Evolutionary conservation across 2,888 invertebrate species (phyloP), one percentile per base, ranked within the genome.

Genomic region (Scrobipalpa atriplicella): DNA sequence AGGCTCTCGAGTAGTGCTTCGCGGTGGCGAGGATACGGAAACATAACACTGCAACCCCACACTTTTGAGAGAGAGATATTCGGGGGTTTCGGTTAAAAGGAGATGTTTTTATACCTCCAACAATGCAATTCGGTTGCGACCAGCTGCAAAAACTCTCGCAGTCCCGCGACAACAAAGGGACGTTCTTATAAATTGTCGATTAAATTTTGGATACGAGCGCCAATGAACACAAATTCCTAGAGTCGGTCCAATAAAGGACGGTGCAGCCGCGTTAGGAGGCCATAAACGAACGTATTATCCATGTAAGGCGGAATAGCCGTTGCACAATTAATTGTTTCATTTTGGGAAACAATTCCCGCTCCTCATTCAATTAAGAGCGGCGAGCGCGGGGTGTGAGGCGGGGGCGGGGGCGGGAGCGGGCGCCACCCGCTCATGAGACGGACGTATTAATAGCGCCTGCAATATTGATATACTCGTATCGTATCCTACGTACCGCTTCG

Each of bases 241-340:
- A 90, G 89, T 86, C 85, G 88, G 91, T 89, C 87, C 91, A 90
- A 92, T 92, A 92, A 90, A 91, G 90, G 91, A 90, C 88, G 90
- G 84, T 90, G 91, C 91, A 92, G 89, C 90, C 92, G 89, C 92
- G 92, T 90, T 92, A 92, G 92, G 90, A 90, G 90, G 85, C 91
- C 86, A 92, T 92, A 92, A 92, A 92, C 92, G 92, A 89, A 90
- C 92, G 91, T 91, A 92, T 92, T 92, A 92, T 92, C 92, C 92
- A 92, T 92, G 92, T 92, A 92, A 92, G 92, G 91, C 92, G 90
- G 86, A 90, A 92, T 92, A 91, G 92, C 92, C 92, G 92, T 92
- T 92, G 92, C 92, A 92, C 92, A 92, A 92, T 92, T 92, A 92
- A 92, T 92, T 92, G 92, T 92, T 92, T 92, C 92, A 92, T 92